Evolutionary conservation across 2,797 vertebrate species (phyloP).

Genomic region (Poeciliopsis turneri): DNA sequence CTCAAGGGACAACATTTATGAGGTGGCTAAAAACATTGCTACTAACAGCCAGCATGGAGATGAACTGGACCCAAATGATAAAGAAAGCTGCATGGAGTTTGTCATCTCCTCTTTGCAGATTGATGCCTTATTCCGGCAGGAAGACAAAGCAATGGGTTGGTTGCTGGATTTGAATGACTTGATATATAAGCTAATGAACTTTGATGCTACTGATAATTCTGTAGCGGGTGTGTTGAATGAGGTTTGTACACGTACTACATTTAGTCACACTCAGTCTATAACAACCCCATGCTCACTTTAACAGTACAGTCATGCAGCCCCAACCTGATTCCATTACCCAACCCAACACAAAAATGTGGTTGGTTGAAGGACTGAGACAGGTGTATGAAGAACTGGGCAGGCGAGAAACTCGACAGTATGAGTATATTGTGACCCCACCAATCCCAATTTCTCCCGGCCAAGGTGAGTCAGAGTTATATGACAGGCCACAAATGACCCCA

Average conservation of each 20-base stretch:
- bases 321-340: background rate
- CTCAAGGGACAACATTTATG: background rate
- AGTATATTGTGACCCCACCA: background rate
- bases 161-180: background rate
- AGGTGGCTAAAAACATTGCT: background rate
- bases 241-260: background rate
- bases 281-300: background rate
- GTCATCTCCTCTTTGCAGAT: conserved; percentile 1
- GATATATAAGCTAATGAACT: background rate
- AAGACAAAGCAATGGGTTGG: background rate
- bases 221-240: background rate
- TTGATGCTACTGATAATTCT: background rate
- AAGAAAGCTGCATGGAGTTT: conserved; percentile 15
- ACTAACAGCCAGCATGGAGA: background rate
- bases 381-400: background rate
- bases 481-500: too few species aligned
- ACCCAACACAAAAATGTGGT: background rate
- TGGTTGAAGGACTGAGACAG: background rate
- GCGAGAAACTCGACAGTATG: background rate
- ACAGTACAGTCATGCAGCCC: background rate
- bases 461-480: background rate
- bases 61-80: background rate
- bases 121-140: background rate
- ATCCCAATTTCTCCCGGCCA: background rate
- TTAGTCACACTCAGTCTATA: background rate